Evolutionary conservation across 2,113 vertebrate genomes (phyloP).

Genomic region (Butorides virescens): DNA sequence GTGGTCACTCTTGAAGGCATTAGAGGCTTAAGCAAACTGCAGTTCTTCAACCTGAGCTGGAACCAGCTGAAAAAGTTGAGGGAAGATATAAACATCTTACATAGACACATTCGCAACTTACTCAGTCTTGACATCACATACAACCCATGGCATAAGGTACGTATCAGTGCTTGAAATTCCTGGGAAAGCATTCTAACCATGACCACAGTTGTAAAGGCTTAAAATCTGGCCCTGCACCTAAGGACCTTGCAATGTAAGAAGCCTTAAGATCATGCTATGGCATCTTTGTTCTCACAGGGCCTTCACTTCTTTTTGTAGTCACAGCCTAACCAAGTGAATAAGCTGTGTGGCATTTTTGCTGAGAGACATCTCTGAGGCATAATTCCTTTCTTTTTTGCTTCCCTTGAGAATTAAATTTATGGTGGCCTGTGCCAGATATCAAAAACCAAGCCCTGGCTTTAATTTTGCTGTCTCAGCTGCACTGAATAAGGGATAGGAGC

Average conservation of each 20-base stretch:
- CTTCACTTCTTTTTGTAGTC: background rate
- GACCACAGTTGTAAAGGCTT: background rate
- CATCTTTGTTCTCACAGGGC: background rate
- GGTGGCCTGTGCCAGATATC: background rate
- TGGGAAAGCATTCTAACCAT: background rate
- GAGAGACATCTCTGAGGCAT: background rate
- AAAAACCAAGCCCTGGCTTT: background rate
- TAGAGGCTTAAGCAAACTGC: slow-evolving; percentile 73
- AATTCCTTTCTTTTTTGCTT: background rate
- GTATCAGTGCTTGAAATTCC: background rate
- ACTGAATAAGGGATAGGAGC: background rate
- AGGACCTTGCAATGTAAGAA: background rate
- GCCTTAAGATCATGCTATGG: background rate
- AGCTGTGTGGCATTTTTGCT: background rate
- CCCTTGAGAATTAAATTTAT: background rate
- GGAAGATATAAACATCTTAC: slow-evolving; percentile 72
- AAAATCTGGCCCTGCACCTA: background rate
- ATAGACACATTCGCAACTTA: slow-evolving; percentile 73
- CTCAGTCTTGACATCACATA: slow-evolving; percentile 75
- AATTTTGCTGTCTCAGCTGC: background rate
- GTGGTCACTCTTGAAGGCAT: slow-evolving; percentile 78
- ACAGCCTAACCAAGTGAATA: background rate
- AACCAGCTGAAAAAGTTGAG: slow-evolving; percentile 78
- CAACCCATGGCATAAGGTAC: slow-evolving; percentile 79
- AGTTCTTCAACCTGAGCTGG: slow-evolving; percentile 82